Base-by-base conservation (phyloP, 92 coral and sea anemone species). In the Porites rus region DNA sequence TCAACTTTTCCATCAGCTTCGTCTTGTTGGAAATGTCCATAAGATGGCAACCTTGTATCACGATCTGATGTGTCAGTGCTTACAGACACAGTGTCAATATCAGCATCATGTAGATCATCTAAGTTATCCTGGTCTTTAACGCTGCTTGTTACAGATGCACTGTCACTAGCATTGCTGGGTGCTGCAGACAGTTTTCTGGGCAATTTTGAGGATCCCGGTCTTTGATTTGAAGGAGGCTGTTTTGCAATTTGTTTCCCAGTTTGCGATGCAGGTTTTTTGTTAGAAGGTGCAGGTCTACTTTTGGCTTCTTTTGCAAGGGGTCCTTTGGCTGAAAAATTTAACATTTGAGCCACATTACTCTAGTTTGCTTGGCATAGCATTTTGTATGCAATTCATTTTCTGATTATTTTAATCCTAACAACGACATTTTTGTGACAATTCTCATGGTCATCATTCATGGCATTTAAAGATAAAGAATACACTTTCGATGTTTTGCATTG, bases 1-100 rank as follows among this genome's bases (percentile, higher is more conserved):
- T 8, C 12, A 19, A 64, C 86, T 69, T 38, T 63, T 18, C 71
- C 87, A 56, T 88, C 91, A 68, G 18, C 51, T 28, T 83, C 79
- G 31, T 83, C 87, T 74, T 83, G 80, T 10, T 58, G 65, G 7
- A 22, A 72, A 73, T 72, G 22, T 59, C 89, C 78, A 64, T 85
- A 88, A 1, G 90, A 46, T 10, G 76, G 77, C 51, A 76, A 69
- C 25, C 86, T 56, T 1, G 84, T 79, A 51, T 88, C 92, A 24
- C 69, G 88, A 72, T 88, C 94, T 17, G 93, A 90, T 4, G 79
- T 53, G 31, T 89, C 95, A 7, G 92, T 83, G 68, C 84, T 74
- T 10, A 84, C 79, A 1, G 93, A 92, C 1, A 70, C 87, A 53
- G 93, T 69, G 28, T 92, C 94, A 10, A 63, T 69, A 24, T 94